These are phyloP conservation scores for Lacerta viridis DNA, from an alignment of 2,797 vertebrate species.

Conservation along the genomic window DNA sequence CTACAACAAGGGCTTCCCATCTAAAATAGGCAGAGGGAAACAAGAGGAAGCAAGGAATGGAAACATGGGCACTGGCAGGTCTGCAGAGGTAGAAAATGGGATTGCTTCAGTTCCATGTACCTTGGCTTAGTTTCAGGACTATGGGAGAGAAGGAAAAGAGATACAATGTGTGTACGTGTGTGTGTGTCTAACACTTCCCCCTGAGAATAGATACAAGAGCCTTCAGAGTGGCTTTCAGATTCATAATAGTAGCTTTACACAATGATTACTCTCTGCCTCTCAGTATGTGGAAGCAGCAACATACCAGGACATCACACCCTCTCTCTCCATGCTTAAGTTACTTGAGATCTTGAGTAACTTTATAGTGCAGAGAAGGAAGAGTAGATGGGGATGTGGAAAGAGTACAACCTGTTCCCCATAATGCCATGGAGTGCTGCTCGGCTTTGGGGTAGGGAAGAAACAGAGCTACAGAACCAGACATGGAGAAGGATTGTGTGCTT, in stretches of 20 bases:
- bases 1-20: too few species aligned
- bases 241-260: not conserved
- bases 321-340: not conserved
- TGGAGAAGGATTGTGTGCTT: not conserved
- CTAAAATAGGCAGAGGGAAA: too few species aligned
- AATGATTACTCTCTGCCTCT: not conserved
- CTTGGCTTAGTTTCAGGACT: too few species aligned
- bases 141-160: too few species aligned
- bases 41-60: too few species aligned
- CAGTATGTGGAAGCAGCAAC: not conserved
- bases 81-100: too few species aligned
- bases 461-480: not conserved
- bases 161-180: too few species aligned
- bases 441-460: not conserved
- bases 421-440: not conserved
- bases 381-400: not conserved
- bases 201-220: not conserved
- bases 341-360: not conserved
- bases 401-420: not conserved
- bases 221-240: not conserved
- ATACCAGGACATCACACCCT: not conserved
- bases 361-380: not conserved
- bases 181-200: too few species aligned
- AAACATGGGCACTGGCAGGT: too few species aligned
- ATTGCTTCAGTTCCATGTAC: too few species aligned